Conservation (phyloP, 2,888 invertebrate species). For the Cremastinae sp. region DNA sequence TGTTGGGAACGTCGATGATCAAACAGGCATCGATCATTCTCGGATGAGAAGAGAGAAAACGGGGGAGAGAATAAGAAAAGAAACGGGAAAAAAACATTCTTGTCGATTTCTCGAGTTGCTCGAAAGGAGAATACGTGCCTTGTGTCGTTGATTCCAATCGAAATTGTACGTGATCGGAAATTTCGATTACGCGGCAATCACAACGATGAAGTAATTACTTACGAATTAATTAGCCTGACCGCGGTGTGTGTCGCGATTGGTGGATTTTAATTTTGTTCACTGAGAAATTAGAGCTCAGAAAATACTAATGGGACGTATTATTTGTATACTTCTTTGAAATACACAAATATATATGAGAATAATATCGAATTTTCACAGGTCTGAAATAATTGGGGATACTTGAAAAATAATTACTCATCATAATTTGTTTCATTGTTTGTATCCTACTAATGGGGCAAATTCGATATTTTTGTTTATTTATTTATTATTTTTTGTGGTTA, state of each 20-base stretch:
- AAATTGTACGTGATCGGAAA: slow-evolving; percentile 57
- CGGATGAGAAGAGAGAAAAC: neutral
- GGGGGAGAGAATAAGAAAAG: slow-evolving; percentile 17
- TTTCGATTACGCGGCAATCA: slow-evolving; percentile 49
- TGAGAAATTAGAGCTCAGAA: slow-evolving; percentile 27
- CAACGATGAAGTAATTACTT: slow-evolving; percentile 57
- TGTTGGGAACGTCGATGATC: slow-evolving; percentile 40
- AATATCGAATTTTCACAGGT: no score
- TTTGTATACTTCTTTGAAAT: no score
- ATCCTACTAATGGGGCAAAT: no score
- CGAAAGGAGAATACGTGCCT: slow-evolving; percentile 5
- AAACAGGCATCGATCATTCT: slow-evolving; percentile 43
- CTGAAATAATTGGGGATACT: no score
- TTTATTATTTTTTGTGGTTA: no score
- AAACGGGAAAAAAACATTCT: slow-evolving; percentile 23
- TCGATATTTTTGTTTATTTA: no score
- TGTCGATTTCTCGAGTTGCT: slow-evolving; percentile 33
- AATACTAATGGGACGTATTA: no score
- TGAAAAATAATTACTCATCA: no score
- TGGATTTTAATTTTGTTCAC: slow-evolving; percentile 1
- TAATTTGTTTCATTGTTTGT: no score
- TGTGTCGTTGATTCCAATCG: slow-evolving; percentile 41
- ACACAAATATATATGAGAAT: no score
- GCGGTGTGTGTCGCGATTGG: neutral
- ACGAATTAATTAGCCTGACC: slow-evolving; percentile 38